phyloP scores from a whole-genome alignment of 2,113 vertebrate genomes.

The Todiramphus saurophagus region DNA sequence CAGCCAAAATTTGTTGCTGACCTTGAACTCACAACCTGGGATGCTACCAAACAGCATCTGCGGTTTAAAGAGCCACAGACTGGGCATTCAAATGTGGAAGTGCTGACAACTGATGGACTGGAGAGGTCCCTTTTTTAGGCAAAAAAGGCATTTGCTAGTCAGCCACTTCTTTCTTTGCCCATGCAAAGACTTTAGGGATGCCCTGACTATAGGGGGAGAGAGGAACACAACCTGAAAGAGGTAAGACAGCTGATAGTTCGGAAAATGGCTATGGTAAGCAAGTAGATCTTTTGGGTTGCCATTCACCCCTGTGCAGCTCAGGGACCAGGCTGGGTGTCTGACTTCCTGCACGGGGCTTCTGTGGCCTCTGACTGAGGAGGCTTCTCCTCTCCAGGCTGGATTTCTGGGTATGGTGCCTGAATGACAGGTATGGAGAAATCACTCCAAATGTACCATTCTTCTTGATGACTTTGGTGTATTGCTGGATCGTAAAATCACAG shows the following conservation, averaged over 20 bases:
- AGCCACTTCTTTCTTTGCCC: not conserved
- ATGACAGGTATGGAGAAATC: not conserved
- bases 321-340: not conserved
- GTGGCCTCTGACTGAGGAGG: not conserved
- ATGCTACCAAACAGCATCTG: not conserved
- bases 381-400: not conserved
- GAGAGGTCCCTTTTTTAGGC: not conserved
- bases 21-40: not conserved
- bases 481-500: not conserved
- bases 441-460: not conserved
- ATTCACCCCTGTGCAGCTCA: not conserved
- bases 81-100: not conserved
- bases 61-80: not conserved
- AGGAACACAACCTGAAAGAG: not conserved
- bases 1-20: not conserved
- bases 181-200: not conserved
- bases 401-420: not conserved
- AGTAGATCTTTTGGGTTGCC: not conserved
- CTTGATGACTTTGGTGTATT: not conserved
- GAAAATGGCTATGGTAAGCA: not conserved
- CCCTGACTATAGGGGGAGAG: not conserved
- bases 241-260: not conserved
- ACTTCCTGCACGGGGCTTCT: too few relatives aligned
- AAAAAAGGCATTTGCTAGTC: not conserved
- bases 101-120: not conserved